phyloP scores from a whole-genome alignment of 2,797 vertebrate species.

The Sarcoramphus papa region DNA sequence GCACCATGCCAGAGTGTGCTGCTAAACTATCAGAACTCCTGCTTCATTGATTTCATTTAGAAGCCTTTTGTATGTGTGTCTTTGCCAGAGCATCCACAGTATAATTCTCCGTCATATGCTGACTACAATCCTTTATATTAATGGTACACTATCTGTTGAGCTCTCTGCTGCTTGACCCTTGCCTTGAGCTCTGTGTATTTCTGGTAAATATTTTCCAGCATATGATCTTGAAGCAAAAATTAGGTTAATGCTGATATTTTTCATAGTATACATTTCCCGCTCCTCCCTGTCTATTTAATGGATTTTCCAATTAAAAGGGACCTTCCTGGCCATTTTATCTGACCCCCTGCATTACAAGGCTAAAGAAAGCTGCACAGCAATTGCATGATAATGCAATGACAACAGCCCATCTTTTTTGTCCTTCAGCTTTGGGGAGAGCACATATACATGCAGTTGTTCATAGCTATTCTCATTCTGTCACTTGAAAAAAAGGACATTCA shows the following conservation, averaged over 20 bases:
- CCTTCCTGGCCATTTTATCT: constrained; percentile 21
- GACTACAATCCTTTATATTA: constrained; percentile 52
- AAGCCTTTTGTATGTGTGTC: background rate
- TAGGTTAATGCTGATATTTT: constrained; percentile 46
- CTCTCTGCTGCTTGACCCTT: constrained; percentile 50
- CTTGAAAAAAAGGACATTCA: background rate
- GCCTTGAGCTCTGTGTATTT: constrained; percentile 41
- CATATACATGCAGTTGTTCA: background rate
- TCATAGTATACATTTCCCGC: constrained; percentile 13
- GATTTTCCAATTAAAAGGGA: constrained; percentile 50
- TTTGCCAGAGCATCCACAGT: background rate
- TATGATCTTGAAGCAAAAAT: constrained; percentile 37
- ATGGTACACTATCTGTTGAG: constrained; percentile 27
- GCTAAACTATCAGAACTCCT: constrained; percentile 22
- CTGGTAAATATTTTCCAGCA: constrained; percentile 43
- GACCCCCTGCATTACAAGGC: constrained; percentile 18
- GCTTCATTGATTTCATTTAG: constrained; percentile 55
- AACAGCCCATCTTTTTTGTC: constrained; percentile 30
- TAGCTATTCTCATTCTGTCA: background rate
- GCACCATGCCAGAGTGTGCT: background rate
- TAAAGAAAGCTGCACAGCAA: constrained; percentile 30
- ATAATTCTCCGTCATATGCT: constrained; percentile 16
- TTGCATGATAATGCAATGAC: constrained; percentile 5
- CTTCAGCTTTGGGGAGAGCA: constrained; percentile 12
- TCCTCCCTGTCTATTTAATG: constrained; percentile 46